A percentile compares a stretch with the other conserved stretches of the same genome.
These are phyloP conservation scores for Caenorhabditis panamensis DNA, from an alignment of 2,888 invertebrate species.

Conservation along the genomic window DNA sequence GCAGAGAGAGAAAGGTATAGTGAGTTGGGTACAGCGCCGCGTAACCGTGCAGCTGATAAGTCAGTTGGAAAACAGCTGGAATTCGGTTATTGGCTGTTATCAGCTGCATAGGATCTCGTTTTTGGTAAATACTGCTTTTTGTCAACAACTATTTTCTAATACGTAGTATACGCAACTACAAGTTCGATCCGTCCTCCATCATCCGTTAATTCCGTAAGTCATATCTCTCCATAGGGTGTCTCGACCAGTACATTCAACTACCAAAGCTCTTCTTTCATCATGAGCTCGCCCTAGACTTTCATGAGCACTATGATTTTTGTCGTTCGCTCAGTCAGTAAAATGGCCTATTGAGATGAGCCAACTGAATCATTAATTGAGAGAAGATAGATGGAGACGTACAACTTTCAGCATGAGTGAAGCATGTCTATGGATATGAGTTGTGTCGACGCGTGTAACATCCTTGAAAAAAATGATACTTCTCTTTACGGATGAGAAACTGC, in stretches of 20 bases:
- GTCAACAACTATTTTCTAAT: slow-evolving; percentile 15
- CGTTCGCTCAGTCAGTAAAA: slow-evolving; percentile 27
- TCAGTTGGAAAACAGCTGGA: slow-evolving; percentile 5
- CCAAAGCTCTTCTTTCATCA: too few relatives aligned
- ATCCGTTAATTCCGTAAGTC: too few relatives aligned
- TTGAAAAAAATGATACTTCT: slow-evolving; percentile 37
- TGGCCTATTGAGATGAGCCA: slow-evolving; percentile 35
- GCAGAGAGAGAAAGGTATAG: slow-evolving; percentile 26
- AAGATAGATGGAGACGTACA: slow-evolving; percentile 46
- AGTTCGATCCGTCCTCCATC: too few relatives aligned
- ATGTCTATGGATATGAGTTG: slow-evolving; percentile 38
- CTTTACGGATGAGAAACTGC: slow-evolving; percentile 36
- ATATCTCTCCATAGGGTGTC: too few relatives aligned
- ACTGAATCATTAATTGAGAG: slow-evolving; percentile 53
- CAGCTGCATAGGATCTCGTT: not conserved
- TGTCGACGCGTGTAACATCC: slow-evolving; percentile 16
- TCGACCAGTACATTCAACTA: too few relatives aligned
- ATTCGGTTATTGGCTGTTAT: slow-evolving; percentile 10
- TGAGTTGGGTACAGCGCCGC: not conserved
- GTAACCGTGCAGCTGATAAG: slow-evolving; percentile 26
- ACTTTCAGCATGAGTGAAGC: slow-evolving; percentile 54
- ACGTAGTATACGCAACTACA: not conserved
- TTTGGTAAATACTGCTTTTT: slow-evolving; percentile 1
- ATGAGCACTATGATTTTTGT: not conserved
- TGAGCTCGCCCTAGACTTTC: too few relatives aligned